Percentiles rank a stretch among this genome's conserved stretches.
phyloP scores from a whole-genome alignment of 2,113 vertebrate genomes.

The Hoplias malabaricus region DNA sequence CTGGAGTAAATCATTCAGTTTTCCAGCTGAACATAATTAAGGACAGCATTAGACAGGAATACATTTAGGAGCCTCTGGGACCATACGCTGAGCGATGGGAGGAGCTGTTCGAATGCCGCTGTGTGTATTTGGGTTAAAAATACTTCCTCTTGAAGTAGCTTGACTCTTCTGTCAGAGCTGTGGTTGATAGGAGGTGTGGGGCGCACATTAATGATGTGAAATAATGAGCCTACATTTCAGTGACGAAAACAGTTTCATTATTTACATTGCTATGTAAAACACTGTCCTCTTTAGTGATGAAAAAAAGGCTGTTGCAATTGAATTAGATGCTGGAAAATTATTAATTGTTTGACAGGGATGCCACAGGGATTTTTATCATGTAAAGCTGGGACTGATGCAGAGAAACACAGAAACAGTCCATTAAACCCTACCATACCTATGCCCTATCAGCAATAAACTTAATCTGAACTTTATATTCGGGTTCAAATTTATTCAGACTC shows the following conservation, averaged over 20 bases:
- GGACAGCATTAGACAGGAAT: constrained; percentile 45
- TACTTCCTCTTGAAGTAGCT: constrained; percentile 43
- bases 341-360: background rate
- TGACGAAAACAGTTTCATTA: background rate
- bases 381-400: background rate
- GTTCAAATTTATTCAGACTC: no score
- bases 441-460: background rate
- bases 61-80: constrained; percentile 37
- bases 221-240: background rate
- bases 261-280: background rate
- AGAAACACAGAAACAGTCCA: background rate
- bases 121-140: constrained; percentile 35
- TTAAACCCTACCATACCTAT: background rate
- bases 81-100: constrained; percentile 3
- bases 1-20: constrained; percentile 22
- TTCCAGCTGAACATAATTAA: constrained; percentile 46
- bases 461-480: no score
- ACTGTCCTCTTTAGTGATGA: background rate
- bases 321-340: background rate
- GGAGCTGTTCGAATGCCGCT: constrained; percentile 15
- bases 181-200: background rate
- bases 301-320: background rate
- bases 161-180: background rate
- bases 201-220: constrained; percentile 8
- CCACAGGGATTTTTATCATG: background rate